These are phyloP conservation scores for Acropora tenuis DNA, from an alignment of 64 coral and sea anemone species.

Conservation along the genomic window DNA sequence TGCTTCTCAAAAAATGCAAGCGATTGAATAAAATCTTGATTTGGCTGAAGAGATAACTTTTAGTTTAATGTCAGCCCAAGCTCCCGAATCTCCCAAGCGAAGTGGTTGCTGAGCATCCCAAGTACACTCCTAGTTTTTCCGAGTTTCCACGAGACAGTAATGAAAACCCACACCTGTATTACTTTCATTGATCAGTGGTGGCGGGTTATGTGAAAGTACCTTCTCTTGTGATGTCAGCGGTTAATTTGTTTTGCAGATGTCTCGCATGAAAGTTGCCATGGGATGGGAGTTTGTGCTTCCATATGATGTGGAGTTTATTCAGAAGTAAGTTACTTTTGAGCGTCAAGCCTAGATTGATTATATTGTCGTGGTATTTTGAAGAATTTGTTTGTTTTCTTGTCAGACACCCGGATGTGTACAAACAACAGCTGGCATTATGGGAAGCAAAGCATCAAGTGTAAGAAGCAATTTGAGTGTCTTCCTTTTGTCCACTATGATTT, in stretches of 20 bases:
- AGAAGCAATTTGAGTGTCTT: neutral
- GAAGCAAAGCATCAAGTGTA: slow-evolving; percentile 71
- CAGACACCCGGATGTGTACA: slow-evolving; percentile 68
- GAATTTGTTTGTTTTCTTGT: neutral
- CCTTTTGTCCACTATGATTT: neutral
- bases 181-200: too few species aligned
- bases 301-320: slow-evolving; percentile 81
- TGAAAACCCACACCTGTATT: too few species aligned
- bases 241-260: slow-evolving; percentile 50
- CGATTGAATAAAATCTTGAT: too few species aligned
- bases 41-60: too few species aligned
- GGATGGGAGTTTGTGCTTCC: slow-evolving; percentile 94
- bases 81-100: too few species aligned
- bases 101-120: too few species aligned
- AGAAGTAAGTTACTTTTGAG: slow-evolving; percentile 69
- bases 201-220: neutral
- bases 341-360: neutral
- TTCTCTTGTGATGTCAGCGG: neutral
- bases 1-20: too few species aligned
- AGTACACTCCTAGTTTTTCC: too few species aligned
- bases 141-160: too few species aligned
- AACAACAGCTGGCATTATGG: slow-evolving; percentile 60
- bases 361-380: neutral
- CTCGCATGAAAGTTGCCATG: slow-evolving; percentile 87
- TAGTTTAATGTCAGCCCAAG: too few species aligned